Conservation (phyloP, 2,888 invertebrate species). For the Junonia oenone region DNA sequence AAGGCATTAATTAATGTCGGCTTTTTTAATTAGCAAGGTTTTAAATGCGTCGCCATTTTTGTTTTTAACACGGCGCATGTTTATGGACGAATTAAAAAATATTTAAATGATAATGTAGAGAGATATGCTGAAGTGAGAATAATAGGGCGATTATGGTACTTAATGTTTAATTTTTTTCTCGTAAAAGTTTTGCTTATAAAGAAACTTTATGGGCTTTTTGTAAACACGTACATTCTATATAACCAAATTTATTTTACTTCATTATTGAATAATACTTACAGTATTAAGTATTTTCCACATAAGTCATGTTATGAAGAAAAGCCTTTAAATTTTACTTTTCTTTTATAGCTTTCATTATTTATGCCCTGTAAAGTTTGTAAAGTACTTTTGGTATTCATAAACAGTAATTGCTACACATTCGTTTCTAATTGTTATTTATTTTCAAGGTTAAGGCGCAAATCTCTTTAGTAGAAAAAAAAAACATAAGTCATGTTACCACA, state of each 20-base stretch:
- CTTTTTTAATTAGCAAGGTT: slow-evolving; percentile 37
- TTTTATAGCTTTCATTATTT: no score
- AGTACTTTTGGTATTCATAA: no score
- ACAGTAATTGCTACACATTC: no score
- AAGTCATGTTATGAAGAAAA: no score
- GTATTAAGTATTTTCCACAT: no score
- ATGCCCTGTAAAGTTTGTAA: no score
- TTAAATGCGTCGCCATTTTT: slow-evolving; percentile 23
- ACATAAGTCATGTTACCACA: not conserved
- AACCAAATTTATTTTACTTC: no score
- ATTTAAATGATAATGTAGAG: not conserved
- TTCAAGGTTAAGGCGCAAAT: not conserved
- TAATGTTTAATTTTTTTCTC: not conserved
- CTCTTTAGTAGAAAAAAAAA: not conserved
- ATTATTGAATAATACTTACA: no score
- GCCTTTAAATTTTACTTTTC: no score
- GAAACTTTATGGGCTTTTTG: no score
- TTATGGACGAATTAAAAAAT: not conserved
- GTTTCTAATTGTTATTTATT: not conserved
- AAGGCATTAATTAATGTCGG: slow-evolving; percentile 53
- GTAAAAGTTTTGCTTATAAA: no score
- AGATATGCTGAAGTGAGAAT: not conserved
- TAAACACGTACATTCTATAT: no score
- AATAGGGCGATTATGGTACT: not conserved
- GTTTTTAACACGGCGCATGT: slow-evolving; percentile 31